Evolutionary conservation across 2,797 vertebrate genomes (phyloP).

Genomic region (Coregonus suidteri): DNA sequence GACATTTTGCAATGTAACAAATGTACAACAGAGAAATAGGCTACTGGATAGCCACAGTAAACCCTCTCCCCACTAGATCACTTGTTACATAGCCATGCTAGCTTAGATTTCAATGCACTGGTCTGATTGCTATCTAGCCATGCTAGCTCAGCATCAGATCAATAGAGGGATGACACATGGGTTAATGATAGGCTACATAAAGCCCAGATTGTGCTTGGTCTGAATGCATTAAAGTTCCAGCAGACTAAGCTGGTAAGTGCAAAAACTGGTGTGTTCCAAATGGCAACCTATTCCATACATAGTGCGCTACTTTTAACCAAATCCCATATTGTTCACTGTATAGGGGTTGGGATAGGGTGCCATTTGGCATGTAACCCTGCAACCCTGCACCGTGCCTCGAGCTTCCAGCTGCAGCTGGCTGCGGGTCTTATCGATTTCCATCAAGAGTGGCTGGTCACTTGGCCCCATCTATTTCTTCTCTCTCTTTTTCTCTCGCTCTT

Average conservation of each 20-base stretch:
- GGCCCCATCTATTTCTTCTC: not conserved
- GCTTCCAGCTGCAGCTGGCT: constrained; percentile 37
- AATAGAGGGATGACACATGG: not conserved
- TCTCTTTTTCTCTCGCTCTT: too few relatives aligned
- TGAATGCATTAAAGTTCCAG: constrained; percentile 30
- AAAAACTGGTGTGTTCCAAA: not conserved
- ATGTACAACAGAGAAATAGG: too few relatives aligned
- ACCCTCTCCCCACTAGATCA: not conserved
- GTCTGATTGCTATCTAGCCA: not conserved
- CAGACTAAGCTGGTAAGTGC: constrained; percentile 42
- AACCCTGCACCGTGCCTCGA: constrained; percentile 37
- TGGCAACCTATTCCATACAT: not conserved
- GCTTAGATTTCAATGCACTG: not conserved
- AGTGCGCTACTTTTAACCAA: too few relatives aligned
- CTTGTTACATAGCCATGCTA: not conserved
- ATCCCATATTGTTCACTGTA: too few relatives aligned
- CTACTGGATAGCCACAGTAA: not conserved
- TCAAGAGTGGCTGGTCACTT: constrained; percentile 60
- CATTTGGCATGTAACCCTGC: not conserved
- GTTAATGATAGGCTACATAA: constrained; percentile 27
- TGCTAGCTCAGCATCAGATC: constrained; percentile 17
- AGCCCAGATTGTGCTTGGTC: constrained; percentile 29
- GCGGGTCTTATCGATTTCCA: constrained; percentile 64
- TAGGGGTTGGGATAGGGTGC: not conserved
- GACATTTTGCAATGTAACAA: not conserved